Conservation (phyloP, 2,113 vertebrate genomes). For the Podilymbus podiceps region DNA sequence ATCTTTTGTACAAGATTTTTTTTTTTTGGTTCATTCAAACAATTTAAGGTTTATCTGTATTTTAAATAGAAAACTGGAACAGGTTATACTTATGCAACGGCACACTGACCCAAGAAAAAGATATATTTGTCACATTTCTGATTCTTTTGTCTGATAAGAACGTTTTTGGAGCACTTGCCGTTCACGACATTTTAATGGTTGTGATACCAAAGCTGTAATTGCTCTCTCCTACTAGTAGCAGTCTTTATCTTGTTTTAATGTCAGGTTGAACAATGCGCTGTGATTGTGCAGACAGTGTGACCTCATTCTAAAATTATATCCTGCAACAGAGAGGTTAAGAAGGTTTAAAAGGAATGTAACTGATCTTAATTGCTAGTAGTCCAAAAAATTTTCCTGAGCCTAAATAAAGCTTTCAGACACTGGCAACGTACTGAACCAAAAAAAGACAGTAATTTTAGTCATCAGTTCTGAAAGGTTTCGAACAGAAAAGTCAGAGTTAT, state of each 20-base stretch:
- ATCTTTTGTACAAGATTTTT: not conserved
- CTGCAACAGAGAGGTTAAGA: not conserved
- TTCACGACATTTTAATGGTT: not conserved
- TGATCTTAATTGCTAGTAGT: not conserved
- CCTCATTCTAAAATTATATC: slow-evolving; percentile 32
- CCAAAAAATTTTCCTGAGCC: not conserved
- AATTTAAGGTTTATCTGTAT: not conserved
- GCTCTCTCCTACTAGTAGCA: not conserved
- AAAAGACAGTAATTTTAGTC: not conserved
- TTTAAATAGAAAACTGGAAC: not conserved
- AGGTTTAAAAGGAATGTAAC: not conserved
- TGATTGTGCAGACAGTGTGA: slow-evolving; percentile 6
- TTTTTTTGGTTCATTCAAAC: not conserved
- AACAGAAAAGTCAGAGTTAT: not conserved
- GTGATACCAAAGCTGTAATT: slow-evolving; percentile 3
- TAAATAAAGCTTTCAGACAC: not conserved
- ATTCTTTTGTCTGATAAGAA: slow-evolving; percentile 13
- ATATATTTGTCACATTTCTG: not conserved
- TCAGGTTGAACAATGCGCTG: not conserved
- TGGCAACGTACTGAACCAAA: not conserved
- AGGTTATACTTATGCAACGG: slow-evolving; percentile 21
- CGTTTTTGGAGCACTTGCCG: slow-evolving; percentile 2
- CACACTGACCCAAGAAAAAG: slow-evolving; percentile 49
- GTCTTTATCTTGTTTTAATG: not conserved
- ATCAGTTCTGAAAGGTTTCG: not conserved